phyloP scores from a whole-genome alignment of 1,140 invertebrate genomes.

The Drosophila setifemur region DNA sequence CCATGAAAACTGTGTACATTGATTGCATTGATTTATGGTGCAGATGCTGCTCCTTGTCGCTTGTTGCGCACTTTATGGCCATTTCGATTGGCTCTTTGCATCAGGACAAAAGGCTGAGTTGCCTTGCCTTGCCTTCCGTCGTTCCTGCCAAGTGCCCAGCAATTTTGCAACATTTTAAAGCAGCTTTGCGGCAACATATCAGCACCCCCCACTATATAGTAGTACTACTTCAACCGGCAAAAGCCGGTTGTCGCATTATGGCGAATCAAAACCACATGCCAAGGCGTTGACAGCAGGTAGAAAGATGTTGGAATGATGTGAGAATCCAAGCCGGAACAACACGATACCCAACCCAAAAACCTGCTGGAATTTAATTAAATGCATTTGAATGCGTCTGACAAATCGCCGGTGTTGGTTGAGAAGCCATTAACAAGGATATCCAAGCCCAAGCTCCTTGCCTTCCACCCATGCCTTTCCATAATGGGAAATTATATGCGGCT shows the following conservation, averaged over 20 bases:
- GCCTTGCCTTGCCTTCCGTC: background rate
- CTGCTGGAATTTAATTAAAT: conserved; percentile 19
- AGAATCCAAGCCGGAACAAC: too few species aligned
- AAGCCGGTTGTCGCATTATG: conserved; percentile 21
- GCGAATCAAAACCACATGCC: conserved; percentile 30
- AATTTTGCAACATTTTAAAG: conserved; percentile 39
- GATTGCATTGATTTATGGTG: conserved; percentile 60
- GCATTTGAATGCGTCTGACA: conserved; percentile 27
- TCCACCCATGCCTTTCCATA: conserved; percentile 4
- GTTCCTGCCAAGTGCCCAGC: conserved; percentile 29
- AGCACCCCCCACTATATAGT: too few species aligned
- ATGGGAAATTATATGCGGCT: conserved; percentile 31
- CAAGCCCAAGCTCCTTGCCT: too few species aligned
- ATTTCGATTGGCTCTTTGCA: conserved; percentile 36
- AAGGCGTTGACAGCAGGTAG: background rate
- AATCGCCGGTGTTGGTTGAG: conserved; percentile 16
- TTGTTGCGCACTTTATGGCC: conserved; percentile 55
- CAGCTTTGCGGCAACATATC: conserved; percentile 22
- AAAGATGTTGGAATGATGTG: too few species aligned
- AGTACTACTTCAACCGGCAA: background rate
- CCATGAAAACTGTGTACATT: conserved; percentile 19
- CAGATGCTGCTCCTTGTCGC: conserved; percentile 27
- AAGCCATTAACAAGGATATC: conserved; percentile 15
- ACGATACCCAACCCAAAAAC: too few species aligned
- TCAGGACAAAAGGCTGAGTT: conserved; percentile 28